A percentile compares a stretch with the other conserved stretches of the same genome.
phyloP scores from a whole-genome alignment of 2,113 vertebrate genomes.

The Clupea harengus region DNA sequence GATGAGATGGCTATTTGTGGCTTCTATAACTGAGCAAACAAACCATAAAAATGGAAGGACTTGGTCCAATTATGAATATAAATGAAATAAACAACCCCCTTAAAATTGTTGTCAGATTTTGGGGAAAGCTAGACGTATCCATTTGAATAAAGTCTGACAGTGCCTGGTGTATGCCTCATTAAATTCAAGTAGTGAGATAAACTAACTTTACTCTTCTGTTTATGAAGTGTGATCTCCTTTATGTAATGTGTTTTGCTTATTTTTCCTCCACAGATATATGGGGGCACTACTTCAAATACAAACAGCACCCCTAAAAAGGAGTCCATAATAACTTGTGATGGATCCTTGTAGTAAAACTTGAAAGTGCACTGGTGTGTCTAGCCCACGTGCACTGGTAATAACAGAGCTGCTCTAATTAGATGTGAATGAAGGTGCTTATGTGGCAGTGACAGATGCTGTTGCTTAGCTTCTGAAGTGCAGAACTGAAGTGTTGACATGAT shows the following conservation, averaged over 20 bases:
- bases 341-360: neutral
- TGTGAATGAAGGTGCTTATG: neutral
- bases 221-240: conserved; percentile 8
- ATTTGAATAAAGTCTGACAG: neutral
- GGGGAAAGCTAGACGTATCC: neutral
- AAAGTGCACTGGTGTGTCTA: neutral
- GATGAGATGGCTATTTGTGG: conserved; percentile 29
- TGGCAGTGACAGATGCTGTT: neutral
- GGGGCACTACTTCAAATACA: neutral
- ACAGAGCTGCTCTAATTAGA: neutral
- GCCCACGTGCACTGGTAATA: neutral
- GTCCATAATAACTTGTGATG: conserved; percentile 10
- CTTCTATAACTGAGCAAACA: conserved; percentile 19
- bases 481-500: conserved; percentile 59
- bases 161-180: neutral
- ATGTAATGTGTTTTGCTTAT: neutral
- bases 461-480: neutral
- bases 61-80: neutral
- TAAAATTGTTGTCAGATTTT: neutral
- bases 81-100: neutral
- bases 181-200: neutral
- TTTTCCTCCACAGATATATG: neutral
- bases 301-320: neutral
- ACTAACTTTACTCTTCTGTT: neutral
- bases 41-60: conserved; percentile 20